Evolutionary conservation across 1,140 invertebrate species (phyloP).

Genomic region (Drosophila mayri): DNA sequence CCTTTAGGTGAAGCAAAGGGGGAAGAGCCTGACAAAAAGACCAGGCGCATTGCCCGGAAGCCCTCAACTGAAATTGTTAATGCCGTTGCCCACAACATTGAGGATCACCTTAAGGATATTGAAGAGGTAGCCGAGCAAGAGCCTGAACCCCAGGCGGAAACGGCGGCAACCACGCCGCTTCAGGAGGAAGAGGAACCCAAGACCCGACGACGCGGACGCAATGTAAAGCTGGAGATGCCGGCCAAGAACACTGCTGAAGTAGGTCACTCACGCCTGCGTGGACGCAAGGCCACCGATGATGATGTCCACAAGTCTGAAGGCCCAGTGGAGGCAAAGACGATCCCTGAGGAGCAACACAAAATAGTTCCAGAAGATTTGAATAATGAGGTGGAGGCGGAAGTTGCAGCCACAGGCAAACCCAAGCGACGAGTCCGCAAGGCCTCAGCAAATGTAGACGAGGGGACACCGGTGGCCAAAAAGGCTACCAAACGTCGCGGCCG

Average conservation of each 20-base stretch:
- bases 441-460: slow-evolving; percentile 37
- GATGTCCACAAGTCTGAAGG: slow-evolving; percentile 6
- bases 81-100: background rate
- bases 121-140: slow-evolving; percentile 13
- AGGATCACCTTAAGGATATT: slow-evolving; percentile 12
- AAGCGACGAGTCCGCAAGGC: slow-evolving; percentile 44
- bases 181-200: slow-evolving; percentile 11
- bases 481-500: slow-evolving; percentile 29
- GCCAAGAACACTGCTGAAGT: background rate
- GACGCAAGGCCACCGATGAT: slow-evolving; percentile 26
- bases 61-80: slow-evolving; percentile 7
- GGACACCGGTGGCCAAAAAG: slow-evolving; percentile 40
- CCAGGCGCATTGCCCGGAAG: background rate
- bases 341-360: background rate
- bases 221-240: background rate
- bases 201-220: slow-evolving; percentile 18
- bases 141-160: slow-evolving; percentile 1
- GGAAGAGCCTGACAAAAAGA: slow-evolving; percentile 9
- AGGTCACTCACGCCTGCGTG: slow-evolving; percentile 4
- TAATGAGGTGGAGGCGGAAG: background rate
- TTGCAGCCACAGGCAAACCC: slow-evolving; percentile 8
- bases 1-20: background rate
- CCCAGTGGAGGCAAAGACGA: slow-evolving; percentile 15
- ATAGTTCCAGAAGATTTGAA: background rate
- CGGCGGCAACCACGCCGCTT: background rate